Evolutionary conservation across 2,888 invertebrate genomes (phyloP).

Genomic region (Lingula anatina): DNA sequence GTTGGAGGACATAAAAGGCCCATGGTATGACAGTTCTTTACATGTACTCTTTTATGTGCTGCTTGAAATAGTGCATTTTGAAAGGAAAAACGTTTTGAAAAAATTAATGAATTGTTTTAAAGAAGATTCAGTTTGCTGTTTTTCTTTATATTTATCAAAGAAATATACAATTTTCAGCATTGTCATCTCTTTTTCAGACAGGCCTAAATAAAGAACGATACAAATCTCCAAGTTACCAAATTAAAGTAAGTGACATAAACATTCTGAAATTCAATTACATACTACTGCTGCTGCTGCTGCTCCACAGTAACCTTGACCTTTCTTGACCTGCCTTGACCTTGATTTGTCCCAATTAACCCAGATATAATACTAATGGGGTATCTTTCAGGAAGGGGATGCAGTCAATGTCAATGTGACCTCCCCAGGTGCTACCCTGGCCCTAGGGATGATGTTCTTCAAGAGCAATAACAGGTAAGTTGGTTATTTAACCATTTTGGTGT

Average conservation of each 20-base stretch:
- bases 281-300: too few relatives aligned
- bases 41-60: conserved; percentile 1
- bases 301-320: too few relatives aligned
- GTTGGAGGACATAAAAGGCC: conserved; percentile 82
- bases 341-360: too few relatives aligned
- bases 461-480: conserved; percentile 63
- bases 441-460: conserved; percentile 87
- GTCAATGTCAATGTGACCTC: conserved; percentile 94
- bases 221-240: conserved; percentile 74
- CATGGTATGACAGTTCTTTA: conserved; percentile 54
- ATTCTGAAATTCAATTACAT: too few relatives aligned
- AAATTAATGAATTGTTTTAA: too few relatives aligned
- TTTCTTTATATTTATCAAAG: conserved; percentile 2
- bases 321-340: too few relatives aligned
- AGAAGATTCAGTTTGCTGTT: too few relatives aligned
- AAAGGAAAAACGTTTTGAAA: too few relatives aligned
- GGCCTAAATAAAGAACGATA: conserved; percentile 84
- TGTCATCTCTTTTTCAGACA: conserved; percentile 38
- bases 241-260: conserved; percentile 66
- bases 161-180: too few relatives aligned
- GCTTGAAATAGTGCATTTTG: too few relatives aligned
- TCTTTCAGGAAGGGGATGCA: conserved; percentile 71
- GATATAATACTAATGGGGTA: too few relatives aligned
- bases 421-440: conserved; percentile 89
- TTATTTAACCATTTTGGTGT: not conserved